These are phyloP conservation scores for Calidris pygmaea DNA, from an alignment of 2,113 vertebrate genomes.

Conservation along the genomic window DNA sequence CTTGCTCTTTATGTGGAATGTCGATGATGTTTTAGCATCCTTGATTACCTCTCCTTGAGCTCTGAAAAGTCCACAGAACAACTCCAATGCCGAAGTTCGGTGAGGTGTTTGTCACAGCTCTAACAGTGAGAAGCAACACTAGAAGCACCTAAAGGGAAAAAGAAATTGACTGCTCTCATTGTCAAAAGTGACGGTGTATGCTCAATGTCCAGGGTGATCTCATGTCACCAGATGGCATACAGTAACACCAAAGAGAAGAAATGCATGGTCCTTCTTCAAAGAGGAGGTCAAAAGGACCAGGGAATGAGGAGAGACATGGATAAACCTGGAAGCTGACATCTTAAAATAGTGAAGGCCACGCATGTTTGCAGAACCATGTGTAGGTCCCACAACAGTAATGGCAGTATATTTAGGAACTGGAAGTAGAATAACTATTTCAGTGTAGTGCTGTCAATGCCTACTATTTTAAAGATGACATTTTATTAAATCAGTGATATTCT, in stretches of 20 bases:
- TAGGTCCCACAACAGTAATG: neutral
- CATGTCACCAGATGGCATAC: neutral
- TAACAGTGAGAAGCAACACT: neutral
- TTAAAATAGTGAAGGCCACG: neutral
- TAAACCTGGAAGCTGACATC: neutral
- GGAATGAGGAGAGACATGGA: neutral
- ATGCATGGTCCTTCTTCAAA: accelerated
- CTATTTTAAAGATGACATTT: neutral
- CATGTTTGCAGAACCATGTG: neutral
- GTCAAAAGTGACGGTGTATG: neutral
- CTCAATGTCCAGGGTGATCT: neutral
- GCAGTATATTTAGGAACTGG: neutral
- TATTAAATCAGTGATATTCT: neutral
- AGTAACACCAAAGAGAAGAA: neutral
- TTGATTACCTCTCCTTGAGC: neutral
- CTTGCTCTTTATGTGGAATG: neutral
- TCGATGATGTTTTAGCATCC: neutral
- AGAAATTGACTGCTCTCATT: neutral
- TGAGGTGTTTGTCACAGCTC: neutral
- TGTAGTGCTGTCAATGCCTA: neutral
- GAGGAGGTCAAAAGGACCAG: neutral
- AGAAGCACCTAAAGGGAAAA: neutral
- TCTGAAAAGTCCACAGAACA: neutral
- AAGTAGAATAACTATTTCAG: neutral
- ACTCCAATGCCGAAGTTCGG: neutral